Conservation (phyloP, 2,113 vertebrate species). For the Thermophis baileyi region DNA sequence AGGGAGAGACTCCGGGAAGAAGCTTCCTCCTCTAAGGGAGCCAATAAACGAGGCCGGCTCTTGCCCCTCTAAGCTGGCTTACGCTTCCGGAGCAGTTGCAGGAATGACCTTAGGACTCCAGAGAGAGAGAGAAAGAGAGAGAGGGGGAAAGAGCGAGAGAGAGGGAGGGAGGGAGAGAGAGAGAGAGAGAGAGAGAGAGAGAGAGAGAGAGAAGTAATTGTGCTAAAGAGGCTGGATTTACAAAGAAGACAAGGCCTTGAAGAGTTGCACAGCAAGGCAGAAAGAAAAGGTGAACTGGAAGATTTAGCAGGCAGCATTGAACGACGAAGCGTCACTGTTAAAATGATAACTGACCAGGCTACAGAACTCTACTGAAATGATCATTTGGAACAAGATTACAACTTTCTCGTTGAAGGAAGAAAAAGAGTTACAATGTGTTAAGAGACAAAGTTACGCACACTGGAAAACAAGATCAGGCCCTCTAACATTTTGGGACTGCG, state of each 20-base stretch:
- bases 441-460: not conserved
- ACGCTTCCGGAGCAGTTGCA: slow-evolving; percentile 7
- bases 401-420: not conserved
- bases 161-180: not conserved
- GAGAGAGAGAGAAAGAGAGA: not conserved
- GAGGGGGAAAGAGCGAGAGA: no score
- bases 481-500: not conserved
- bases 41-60: not conserved
- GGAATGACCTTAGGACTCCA: slow-evolving; percentile 16
- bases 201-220: not conserved
- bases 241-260: not conserved
- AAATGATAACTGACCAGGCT: not conserved
- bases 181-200: not conserved
- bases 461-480: not conserved
- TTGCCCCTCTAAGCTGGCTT: slow-evolving; percentile 3
- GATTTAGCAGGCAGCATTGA: not conserved
- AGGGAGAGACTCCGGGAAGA: not conserved
- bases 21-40: not conserved
- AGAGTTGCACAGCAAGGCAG: not conserved
- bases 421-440: not conserved
- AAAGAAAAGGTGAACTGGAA: not conserved
- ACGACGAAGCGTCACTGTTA: not conserved
- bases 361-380: not conserved
- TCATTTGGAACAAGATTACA: not conserved
- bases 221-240: not conserved